Conservation (phyloP, 2,113 vertebrate genomes). For the Corythornis madagascariensis region DNA sequence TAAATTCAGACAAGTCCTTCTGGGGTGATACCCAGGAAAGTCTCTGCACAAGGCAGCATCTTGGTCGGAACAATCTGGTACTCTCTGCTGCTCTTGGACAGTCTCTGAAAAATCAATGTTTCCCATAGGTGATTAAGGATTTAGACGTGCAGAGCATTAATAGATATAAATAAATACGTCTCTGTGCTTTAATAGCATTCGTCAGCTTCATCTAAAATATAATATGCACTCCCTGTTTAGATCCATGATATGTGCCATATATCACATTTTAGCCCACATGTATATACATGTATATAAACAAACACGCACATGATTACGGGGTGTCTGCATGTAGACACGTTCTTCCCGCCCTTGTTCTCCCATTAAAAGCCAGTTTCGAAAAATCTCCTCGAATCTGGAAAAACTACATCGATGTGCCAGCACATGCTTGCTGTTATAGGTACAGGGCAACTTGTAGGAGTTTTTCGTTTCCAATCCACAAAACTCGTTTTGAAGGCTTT, state of each 20-base stretch:
- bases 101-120: not conserved
- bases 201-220: fast-evolving
- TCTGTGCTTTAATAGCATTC: not conserved
- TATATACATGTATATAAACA: fast-evolving
- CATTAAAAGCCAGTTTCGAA: not conserved
- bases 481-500: conserved; percentile 42
- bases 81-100: not conserved
- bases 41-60: fast-evolving
- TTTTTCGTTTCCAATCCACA: not conserved
- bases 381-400: not conserved
- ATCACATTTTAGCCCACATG: not conserved
- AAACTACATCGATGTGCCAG: not conserved
- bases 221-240: fast-evolving
- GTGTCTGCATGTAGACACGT: not conserved
- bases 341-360: not conserved
- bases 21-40: not conserved
- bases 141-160: not conserved
- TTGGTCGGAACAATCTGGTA: not conserved
- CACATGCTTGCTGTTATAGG: not conserved
- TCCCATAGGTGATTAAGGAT: not conserved
- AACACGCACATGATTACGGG: not conserved
- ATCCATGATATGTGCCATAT: not conserved
- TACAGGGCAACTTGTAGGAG: not conserved
- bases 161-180: not conserved
- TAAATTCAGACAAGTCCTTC: not conserved